phyloP scores from a whole-genome alignment of 2,888 invertebrate species.

The Zeuzera pyrina region DNA sequence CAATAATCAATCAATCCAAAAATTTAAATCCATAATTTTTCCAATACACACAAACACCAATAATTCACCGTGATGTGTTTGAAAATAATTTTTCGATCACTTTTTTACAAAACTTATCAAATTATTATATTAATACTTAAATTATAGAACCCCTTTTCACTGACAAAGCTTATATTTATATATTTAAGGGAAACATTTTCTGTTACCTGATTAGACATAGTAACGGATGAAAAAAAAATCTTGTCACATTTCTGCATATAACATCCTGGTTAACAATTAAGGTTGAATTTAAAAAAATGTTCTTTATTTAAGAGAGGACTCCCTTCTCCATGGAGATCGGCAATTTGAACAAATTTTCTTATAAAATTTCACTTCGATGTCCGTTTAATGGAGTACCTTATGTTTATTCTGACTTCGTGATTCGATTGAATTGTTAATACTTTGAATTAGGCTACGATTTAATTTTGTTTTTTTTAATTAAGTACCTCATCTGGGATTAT shows the following conservation, averaged over 20 bases:
- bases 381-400: constrained; percentile 56
- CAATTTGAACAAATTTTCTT: constrained; percentile 65
- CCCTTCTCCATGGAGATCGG: constrained; percentile 39
- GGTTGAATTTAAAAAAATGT: constrained; percentile 52
- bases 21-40: too few species aligned
- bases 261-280: constrained; percentile 52
- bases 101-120: too few species aligned
- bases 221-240: too few species aligned
- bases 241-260: constrained; percentile 26
- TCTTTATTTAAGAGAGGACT: constrained; percentile 46
- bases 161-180: too few species aligned
- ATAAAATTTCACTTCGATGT: constrained; percentile 49
- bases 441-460: constrained; percentile 21
- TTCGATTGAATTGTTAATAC: constrained; percentile 2
- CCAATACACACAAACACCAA: too few species aligned
- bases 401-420: constrained; percentile 54
- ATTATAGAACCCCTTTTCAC: too few species aligned
- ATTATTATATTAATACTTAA: too few species aligned
- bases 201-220: too few species aligned
- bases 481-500: background rate
- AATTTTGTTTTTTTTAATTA: constrained; percentile 30
- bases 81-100: too few species aligned
- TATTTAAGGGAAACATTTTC: too few species aligned
- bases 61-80: too few species aligned
- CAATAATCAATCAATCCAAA: too few species aligned